Base-by-base conservation (phyloP, 2,113 vertebrate genomes). In the Platichthys stellatus region DNA sequence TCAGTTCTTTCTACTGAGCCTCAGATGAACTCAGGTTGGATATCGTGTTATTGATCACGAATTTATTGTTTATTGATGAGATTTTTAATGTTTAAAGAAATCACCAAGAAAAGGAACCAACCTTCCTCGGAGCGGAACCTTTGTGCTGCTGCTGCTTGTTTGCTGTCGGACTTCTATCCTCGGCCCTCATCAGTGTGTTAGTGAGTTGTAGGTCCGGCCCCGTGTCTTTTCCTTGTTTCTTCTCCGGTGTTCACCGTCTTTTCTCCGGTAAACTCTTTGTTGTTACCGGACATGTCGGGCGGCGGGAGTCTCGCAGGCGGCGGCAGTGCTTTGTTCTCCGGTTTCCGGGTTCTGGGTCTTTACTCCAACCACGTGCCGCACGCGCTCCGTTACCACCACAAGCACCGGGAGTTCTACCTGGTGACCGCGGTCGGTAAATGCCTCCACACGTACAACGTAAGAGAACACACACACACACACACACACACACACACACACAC, bases 371-470 rank as follows among this genome's bases (percentile, higher is more conserved):
- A 95, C 54, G 84, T 99, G 20, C 90, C 97, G 3, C 98, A 99
- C 92, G 95, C 94, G 86, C 92, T 99, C 66, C 95, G 96, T 5
- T 98, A 93, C 70, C 97, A 96, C 47, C 83, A 93, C 62, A 96
- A 96, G 68, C 97, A 98, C 92, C 96, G 96, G n/a, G 93, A 96
- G 67, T 97, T 97, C 90, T 98, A 96, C 78, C 47, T 98, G 90
- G 90, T 95, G 23, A 92, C 87, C 57, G 92, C 96, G 1, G 95
- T 96, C 45, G 97, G 98, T 7, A 92, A 94, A 69, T 94, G 96
- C 78, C 94, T 99, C 73, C 97, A 98, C 85, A 97, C 97, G 0
- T 99, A 96, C 70, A 98, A 96, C 61, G 98, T 99, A 92, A 97
- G 97, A 62, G 17, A 51, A 51, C 20, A 21, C 20, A 3, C 51